Conservation (phyloP, 2,797 vertebrate species). For the Poliocrania exsul region DNA sequence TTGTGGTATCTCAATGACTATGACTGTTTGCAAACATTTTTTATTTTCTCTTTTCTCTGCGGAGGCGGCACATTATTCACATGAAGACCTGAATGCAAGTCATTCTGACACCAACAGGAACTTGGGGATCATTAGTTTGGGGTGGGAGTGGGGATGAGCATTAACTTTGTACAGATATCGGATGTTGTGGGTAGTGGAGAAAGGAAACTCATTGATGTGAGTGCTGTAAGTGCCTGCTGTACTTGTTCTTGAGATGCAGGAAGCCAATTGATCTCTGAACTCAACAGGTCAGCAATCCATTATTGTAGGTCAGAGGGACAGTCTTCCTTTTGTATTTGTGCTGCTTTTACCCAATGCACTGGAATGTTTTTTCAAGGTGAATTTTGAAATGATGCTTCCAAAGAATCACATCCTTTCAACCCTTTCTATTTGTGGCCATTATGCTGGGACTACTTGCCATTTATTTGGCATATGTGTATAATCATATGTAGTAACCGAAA, state of each 20-base stretch:
- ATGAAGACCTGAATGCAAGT: background rate
- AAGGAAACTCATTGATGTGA: slow-evolving; percentile 6
- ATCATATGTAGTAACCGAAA: background rate
- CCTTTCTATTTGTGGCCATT: background rate
- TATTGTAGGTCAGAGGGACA: background rate
- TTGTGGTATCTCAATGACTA: background rate
- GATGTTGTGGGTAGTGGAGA: background rate
- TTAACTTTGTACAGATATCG: fast-evolving
- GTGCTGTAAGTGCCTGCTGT: background rate
- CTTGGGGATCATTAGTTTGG: background rate
- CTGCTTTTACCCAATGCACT: background rate
- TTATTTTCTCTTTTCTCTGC: background rate
- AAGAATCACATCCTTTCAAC: background rate
- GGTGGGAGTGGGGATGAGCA: background rate
- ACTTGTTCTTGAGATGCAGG: background rate
- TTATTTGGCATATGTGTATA: background rate
- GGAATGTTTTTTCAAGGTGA: background rate
- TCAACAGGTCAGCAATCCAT: background rate
- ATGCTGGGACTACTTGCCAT: background rate
- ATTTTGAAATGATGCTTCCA: background rate
- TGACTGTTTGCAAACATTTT: background rate
- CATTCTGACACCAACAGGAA: background rate
- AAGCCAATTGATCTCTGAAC: slow-evolving; percentile 7
- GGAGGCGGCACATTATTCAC: background rate
- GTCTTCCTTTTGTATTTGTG: background rate